phyloP scores from a whole-genome alignment of 2,797 vertebrate genomes.

The Gymnopithys bicolor region DNA sequence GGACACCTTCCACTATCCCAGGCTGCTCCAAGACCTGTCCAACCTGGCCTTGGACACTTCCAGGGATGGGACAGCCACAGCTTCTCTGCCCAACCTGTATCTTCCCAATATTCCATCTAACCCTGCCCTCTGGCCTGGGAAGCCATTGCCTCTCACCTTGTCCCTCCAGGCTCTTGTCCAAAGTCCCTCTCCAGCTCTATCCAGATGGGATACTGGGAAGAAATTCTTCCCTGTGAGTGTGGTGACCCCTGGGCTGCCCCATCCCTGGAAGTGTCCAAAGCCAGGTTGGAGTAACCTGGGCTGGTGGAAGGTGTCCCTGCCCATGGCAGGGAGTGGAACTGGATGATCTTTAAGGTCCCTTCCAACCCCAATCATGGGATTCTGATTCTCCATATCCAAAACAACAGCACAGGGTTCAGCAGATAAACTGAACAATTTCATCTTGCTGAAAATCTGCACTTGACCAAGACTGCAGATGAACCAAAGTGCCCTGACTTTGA shows the following conservation, averaged over 20 bases:
- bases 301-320: accelerated
- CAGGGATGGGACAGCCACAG: background rate
- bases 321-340: too few relatives aligned
- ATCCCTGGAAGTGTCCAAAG: accelerated
- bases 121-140: background rate
- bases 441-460: background rate
- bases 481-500: accelerated
- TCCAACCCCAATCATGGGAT: background rate
- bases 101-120: accelerated
- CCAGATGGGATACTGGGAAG: background rate
- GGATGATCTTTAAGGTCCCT: background rate
- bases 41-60: accelerated
- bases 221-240: background rate
- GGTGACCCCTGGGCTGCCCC: accelerated
- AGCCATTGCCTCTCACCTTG: background rate
- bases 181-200: background rate
- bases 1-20: accelerated
- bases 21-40: accelerated
- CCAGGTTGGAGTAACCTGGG: background rate
- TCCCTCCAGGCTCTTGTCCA: background rate
- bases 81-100: background rate
- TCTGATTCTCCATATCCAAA: background rate
- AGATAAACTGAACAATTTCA: background rate
- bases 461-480: background rate
- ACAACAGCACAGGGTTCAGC: background rate